Percentiles rank a stretch among this genome's conserved stretches.
phyloP scores from a whole-genome alignment of 2,888 invertebrate genomes.

The Sinotaia quadrata region DNA sequence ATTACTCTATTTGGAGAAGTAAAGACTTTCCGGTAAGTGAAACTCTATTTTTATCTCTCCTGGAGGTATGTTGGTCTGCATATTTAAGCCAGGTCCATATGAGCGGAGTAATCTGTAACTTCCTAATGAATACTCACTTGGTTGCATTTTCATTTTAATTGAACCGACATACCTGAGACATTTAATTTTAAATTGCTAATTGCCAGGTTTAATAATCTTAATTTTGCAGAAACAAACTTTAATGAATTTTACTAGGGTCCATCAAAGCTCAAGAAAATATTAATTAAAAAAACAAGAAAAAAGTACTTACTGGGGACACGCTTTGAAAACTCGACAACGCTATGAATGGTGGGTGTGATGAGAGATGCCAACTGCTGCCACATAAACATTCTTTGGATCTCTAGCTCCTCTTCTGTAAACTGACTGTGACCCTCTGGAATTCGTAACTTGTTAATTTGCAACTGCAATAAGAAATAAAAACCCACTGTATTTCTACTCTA shows the following conservation, averaged over 20 bases:
- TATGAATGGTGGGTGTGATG: constrained; percentile 91
- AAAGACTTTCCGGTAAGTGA: no score
- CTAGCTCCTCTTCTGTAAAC: constrained; percentile 72
- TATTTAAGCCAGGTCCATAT: no score
- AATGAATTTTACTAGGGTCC: not conserved
- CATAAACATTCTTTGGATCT: constrained; percentile 84
- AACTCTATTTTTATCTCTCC: no score
- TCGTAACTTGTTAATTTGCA: constrained; percentile 58
- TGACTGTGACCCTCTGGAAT: constrained; percentile 50
- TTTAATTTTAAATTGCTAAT: not conserved
- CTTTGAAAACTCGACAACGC: constrained; percentile 97
- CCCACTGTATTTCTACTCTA: no score
- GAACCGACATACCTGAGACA: not conserved
- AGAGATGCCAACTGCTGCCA: constrained; percentile 90
- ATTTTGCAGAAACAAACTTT: no score
- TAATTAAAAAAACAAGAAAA: not conserved
- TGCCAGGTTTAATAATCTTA: no score
- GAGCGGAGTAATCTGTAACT: no score
- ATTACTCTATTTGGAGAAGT: no score
- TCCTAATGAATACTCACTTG: no score
- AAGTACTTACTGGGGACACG: constrained; percentile 81
- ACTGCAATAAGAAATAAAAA: no score
- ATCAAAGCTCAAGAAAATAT: not conserved
- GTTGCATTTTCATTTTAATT: no score
- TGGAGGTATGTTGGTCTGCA: no score